Conservation (phyloP, 2,113 vertebrate species). For the Urocolius indicus region DNA sequence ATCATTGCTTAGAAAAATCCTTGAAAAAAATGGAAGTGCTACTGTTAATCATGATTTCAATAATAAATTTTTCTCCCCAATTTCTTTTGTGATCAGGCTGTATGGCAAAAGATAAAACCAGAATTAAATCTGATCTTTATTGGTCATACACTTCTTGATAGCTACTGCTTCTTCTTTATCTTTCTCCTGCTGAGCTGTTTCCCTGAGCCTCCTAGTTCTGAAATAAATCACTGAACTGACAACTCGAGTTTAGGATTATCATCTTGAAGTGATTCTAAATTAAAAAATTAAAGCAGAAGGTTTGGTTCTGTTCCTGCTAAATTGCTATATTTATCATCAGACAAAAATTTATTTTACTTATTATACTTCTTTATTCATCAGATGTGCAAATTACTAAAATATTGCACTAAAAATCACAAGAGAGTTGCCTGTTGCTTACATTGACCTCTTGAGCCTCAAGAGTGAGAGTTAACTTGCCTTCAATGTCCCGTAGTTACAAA, state of each 20-base stretch:
- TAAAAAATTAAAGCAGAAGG: background rate
- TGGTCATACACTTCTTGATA: conserved; percentile 57
- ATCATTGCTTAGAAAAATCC: conserved; percentile 37
- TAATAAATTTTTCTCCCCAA: conserved; percentile 45
- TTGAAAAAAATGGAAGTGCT: conserved; percentile 14
- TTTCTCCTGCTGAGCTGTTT: conserved; percentile 46
- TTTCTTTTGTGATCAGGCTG: conserved; percentile 56
- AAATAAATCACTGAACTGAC: conserved; percentile 26
- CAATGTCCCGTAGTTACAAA: conserved; percentile 9
- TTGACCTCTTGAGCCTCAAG: conserved; percentile 29
- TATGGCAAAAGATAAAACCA: conserved; percentile 28
- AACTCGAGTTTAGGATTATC: background rate
- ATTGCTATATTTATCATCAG: background rate
- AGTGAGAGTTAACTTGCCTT: conserved; percentile 25
- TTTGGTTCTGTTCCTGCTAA: conserved; percentile 16
- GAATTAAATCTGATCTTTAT: conserved; percentile 40
- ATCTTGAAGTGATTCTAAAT: conserved; percentile 24
- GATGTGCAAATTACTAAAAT: conserved; percentile 35
- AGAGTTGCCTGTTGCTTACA: background rate
- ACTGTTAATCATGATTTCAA: conserved; percentile 48
- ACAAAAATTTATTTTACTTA: conserved; percentile 19
- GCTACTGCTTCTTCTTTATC: conserved; percentile 54
- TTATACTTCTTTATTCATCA: conserved; percentile 30
- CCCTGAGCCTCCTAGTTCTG: conserved; percentile 21
- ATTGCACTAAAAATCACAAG: conserved; percentile 40